Evolutionary conservation across 1,140 invertebrate species (phyloP).

Genomic region (Grapholita molesta): DNA sequence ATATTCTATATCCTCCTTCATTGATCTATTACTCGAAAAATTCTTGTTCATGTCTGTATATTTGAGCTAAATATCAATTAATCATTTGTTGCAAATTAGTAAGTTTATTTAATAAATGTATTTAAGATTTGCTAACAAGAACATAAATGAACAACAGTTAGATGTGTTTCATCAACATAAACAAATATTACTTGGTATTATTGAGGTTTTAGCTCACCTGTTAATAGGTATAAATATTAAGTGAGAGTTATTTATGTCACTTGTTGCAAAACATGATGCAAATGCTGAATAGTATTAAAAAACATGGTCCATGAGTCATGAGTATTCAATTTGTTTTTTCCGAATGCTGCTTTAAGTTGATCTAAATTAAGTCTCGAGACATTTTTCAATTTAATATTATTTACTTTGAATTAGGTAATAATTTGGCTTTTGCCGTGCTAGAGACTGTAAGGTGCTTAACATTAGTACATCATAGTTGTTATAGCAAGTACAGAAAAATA

Average conservation of each 20-base stretch:
- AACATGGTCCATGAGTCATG: neutral
- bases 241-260: neutral
- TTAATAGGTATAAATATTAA: neutral
- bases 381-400: neutral
- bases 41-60: too few species aligned
- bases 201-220: neutral
- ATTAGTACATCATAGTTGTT: too few species aligned
- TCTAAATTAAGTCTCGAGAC: neutral
- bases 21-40: neutral
- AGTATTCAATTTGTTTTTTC: neutral
- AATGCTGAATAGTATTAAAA: neutral
- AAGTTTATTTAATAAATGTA: too few species aligned
- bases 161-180: neutral
- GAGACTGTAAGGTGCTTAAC: too few species aligned
- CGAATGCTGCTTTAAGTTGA: neutral
- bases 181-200: neutral
- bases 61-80: too few species aligned
- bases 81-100: too few species aligned
- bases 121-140: too few species aligned
- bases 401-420: neutral
- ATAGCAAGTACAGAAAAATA: too few species aligned
- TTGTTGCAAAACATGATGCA: conserved; percentile 2
- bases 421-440: too few species aligned
- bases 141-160: neutral
- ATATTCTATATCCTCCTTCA: neutral